Evolutionary conservation across 2,888 invertebrate genomes (phyloP), one percentile per base, ranked within the genome.

Genomic region (Agrilus cyanescens): DNA sequence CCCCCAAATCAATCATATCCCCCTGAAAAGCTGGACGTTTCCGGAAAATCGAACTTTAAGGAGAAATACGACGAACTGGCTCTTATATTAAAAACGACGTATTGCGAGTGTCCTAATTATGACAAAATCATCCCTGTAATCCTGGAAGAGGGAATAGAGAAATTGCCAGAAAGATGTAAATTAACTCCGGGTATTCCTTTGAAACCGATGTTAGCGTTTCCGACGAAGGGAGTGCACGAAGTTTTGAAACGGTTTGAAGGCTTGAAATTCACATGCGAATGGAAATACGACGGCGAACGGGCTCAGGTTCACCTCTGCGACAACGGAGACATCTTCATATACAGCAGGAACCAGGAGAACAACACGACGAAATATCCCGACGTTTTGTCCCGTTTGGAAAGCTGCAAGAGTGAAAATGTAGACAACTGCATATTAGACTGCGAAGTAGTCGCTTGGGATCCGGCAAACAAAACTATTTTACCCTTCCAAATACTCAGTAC

Each of bases 251-350:
- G 90, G 57, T 79, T 65, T 45, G 66, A 67, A 46, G 82, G 83
- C 12, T 74, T 85, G 49, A 76, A 80, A 56, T 97, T 99, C 65
- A 96, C 96, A 1, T 97, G 97, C 65, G 98, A 99, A 70, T 99
- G 85, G 80, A 98, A 98, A 66, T 98, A 99, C 65, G 98, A 99
- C 67, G 98, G 98, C 1, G 98, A 98, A 73, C 74, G 98, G 55
- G 97, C 96, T 0, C 97, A 95, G 78, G 88, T 93, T 53, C 91
- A 93, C 61, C 68, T 78, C 18, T 62, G 68, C 18, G 76, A 78
- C 37, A 74, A 78, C 53, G 80, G 85, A 0, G 67, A 69, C 3
- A 78, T 95, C 0, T 77, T 76, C 52, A 81, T 98, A 50, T 98
- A 85, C 72, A 95, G 95, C 60, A 73, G 98, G 43, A 98, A 97